phyloP scores from a whole-genome alignment of 2,113 vertebrate species.

The Bombycilla garrulus region DNA sequence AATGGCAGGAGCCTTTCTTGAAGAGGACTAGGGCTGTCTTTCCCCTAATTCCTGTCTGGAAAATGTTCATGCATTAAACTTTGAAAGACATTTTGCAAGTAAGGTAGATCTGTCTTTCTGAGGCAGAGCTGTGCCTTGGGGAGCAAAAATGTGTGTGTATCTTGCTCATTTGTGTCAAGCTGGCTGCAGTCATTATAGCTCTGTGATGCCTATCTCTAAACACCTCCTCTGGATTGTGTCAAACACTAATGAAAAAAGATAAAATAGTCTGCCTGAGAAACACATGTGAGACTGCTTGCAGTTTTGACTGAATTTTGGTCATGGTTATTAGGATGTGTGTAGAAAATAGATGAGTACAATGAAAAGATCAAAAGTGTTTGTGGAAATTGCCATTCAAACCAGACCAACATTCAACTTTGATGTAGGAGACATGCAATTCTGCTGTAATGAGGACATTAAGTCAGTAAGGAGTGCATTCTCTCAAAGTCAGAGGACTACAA shows the following conservation, averaged over 20 bases:
- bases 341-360: background rate
- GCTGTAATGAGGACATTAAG: conserved; percentile 1
- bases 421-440: background rate
- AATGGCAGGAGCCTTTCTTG: background rate
- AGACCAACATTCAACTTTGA: background rate
- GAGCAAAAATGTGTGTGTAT: background rate
- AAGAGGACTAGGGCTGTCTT: background rate
- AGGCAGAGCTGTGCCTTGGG: background rate
- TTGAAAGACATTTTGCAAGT: background rate
- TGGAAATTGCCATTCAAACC: conserved; percentile 1
- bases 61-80: background rate
- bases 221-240: background rate
- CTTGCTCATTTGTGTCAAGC: background rate
- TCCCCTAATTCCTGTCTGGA: background rate
- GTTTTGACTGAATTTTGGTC: background rate
- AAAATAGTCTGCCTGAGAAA: background rate
- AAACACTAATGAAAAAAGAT: background rate
- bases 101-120: background rate
- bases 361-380: background rate
- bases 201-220: background rate
- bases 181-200: background rate
- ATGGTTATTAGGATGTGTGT: background rate
- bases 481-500: conserved; percentile 5
- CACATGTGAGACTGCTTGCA: background rate
- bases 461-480: background rate